A percentile compares a stretch with the other conserved stretches of the same genome.
phyloP scores from a whole-genome alignment of 2,888 invertebrate genomes.

The Aleiodes testaceus region DNA sequence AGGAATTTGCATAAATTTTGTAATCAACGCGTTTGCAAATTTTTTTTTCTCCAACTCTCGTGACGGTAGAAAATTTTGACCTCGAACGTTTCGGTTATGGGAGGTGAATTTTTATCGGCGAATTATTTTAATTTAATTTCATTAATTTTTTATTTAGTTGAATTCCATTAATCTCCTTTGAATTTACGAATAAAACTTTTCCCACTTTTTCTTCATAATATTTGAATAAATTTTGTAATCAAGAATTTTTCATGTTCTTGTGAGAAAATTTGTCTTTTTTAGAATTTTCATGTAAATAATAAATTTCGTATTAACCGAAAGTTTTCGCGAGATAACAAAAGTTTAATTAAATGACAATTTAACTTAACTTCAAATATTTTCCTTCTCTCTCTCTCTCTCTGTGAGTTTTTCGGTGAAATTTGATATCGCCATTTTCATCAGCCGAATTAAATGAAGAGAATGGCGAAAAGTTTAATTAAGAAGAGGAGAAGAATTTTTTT shows the following conservation, averaged over 20 bases:
- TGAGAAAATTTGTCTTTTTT: neutral
- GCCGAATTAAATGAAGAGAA: slow-evolving; percentile 23
- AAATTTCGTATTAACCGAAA: neutral
- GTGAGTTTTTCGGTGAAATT: neutral
- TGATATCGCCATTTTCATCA: slow-evolving; percentile 1
- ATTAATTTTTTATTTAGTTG: too few relatives aligned
- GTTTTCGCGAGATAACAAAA: slow-evolving; percentile 25
- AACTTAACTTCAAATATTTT: neutral
- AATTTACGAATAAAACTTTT: neutral
- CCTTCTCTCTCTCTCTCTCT: neutral
- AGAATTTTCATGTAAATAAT: slow-evolving; percentile 6
- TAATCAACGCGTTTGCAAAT: slow-evolving; percentile 58
- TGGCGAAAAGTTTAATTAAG: slow-evolving; percentile 34
- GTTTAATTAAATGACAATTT: slow-evolving; percentile 34
- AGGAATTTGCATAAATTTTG: slow-evolving; percentile 65
- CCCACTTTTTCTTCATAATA: slow-evolving; percentile 22
- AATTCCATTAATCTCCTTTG: neutral
- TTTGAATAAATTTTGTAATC: slow-evolving; percentile 67
- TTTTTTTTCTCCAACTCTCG: neutral
- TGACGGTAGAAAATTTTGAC: neutral
- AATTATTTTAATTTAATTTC: slow-evolving; percentile 11
- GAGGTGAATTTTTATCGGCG: slow-evolving; percentile 10
- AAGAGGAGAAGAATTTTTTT: neutral
- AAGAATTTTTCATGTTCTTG: slow-evolving; percentile 35
- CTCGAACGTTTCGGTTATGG: neutral